Base-by-base conservation (phyloP, 2,113 vertebrate genomes). In the Numida meleagris region DNA sequence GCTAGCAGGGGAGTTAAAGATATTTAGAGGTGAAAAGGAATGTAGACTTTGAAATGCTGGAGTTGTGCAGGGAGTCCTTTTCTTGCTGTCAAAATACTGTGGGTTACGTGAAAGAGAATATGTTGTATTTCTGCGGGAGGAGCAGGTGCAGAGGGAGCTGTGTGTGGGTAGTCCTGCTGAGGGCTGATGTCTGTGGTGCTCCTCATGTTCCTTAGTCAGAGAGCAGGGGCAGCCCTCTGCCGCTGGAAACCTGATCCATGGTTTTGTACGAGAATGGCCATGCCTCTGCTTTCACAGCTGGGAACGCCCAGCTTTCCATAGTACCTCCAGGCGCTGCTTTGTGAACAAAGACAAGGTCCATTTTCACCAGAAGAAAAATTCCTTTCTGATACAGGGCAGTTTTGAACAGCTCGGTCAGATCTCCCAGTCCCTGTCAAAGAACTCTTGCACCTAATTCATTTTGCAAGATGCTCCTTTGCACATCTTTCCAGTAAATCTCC, bases 121-220 rank as follows among this genome's bases (percentile, higher is more conserved):
- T 15, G 76, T 23, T 81, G 57, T 40, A 65, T 72, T 88, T 74
- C 33, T 78, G n/a, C 63, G 43, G 72, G 62, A 89, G 62, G 50
- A 45, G 27, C 61, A 25, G 17, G 16, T 66, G 8, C 17, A 70
- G 72, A 77, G 29, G 12, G 8, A 62, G 9, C 38, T 13, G 51
- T 59, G 34, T n/a, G 73, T 87, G 62, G 62, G 71, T 57, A 91
- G 71, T 71, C 29, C 70, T 74, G 58, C 29, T 29, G 84, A 89
- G 61, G 53, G 45, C 9, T 79, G 18, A 40, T 90, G 36, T 82
- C 76, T 51, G 70, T 43, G 81, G 50, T 16, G 33, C 50, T 70
- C 84, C 87, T 87, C 58, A 68, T 93, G 50, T 66, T 76, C 1
- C 1, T 20, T 75, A 50, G 33, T 8, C 82, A 86, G 86, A 1